Base-by-base conservation (phyloP, 2,113 vertebrate genomes). In the Tretioscincus oriximinensis region DNA sequence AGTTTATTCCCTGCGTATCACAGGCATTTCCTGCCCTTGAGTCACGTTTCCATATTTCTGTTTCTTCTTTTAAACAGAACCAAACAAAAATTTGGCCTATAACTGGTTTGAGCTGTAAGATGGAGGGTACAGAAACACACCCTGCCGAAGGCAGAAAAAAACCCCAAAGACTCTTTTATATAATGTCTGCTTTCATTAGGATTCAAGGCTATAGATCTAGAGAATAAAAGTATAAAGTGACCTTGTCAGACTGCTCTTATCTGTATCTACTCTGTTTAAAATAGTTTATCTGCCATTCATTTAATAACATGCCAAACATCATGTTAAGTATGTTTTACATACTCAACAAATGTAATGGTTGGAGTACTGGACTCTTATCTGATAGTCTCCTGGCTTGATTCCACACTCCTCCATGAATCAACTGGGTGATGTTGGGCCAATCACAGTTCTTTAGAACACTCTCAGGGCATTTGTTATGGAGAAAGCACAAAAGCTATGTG, bases 71-170 rank as follows among this genome's bases (percentile, higher is more conserved):
- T 80, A 24, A 65, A 80, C n/a, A 61, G 73, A 73, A 24, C 71
- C 79, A 69, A 72, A 24, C 11, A 75, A 65, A 61, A 65, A 63
- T 78, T 20, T 71, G 78, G 78, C 72, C 65, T 71, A 80, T 2
- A 61, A 61, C 66, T 35, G 58, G 75, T 67, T 31, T 41, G 24
- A 71, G 41, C 47, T 58, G 8, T 63, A 73, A 73, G 68, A 54
- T 28, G 76, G 76, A 73, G 67, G 67, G 71, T 76, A 80, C 72
- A 79, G 73, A 80, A 79, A 76, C 66, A 73, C 73, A 80, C 72
- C 64, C 77, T 80, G 77, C 64, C 41, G 63, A 78, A 79, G 76
- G 71, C 71, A 51, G 66, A 74, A 28, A 67, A 22, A 61, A 74
- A 41, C 2, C 35, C 58, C 31, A 67, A 74, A 64, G 5, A 60